phyloP scores from a whole-genome alignment of 1,140 invertebrate genomes.

The Acromyrmex charruanus region DNA sequence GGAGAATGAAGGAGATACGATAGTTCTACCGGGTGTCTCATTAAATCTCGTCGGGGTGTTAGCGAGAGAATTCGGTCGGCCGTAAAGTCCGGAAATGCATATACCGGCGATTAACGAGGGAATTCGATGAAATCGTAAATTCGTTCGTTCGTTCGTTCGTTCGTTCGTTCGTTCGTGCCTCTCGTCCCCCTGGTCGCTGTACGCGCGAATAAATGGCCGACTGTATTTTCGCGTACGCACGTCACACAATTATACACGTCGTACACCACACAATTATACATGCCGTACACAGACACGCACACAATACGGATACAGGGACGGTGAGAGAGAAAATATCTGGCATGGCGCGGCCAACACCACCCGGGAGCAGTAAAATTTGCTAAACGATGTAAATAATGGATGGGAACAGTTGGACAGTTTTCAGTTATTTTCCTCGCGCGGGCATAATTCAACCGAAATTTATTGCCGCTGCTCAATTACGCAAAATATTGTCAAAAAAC shows the following conservation, averaged over 20 bases:
- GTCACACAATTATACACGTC: constrained; percentile 12
- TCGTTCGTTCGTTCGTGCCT: constrained; percentile 68
- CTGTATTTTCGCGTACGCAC: constrained; percentile 63
- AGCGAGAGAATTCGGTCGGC: constrained; percentile 57
- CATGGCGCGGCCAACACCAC: constrained; percentile 63
- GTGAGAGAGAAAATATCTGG: constrained; percentile 61
- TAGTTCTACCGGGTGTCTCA: constrained; percentile 57
- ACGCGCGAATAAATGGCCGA: constrained; percentile 72
- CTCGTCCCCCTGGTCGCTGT: constrained; percentile 42
- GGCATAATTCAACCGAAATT: constrained; percentile 83
- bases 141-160: constrained; percentile 67
- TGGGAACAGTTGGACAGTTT: constrained; percentile 83
- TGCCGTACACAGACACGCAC: not conserved
- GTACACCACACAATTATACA: not conserved
- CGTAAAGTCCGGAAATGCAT: constrained; percentile 73
- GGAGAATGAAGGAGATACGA: constrained; percentile 32
- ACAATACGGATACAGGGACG: not conserved
- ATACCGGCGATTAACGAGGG: constrained; percentile 78
- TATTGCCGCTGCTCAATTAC: constrained; percentile 84
- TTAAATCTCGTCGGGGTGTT: constrained; percentile 54
- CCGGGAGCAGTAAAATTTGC: constrained; percentile 81
- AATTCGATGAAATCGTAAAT: constrained; percentile 81
- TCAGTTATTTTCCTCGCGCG: constrained; percentile 82
- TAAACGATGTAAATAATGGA: constrained; percentile 85
- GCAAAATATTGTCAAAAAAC: constrained; percentile 84